Conservation (phyloP, 2,113 vertebrate genomes). For the Ptilonorhynchus violaceus region DNA sequence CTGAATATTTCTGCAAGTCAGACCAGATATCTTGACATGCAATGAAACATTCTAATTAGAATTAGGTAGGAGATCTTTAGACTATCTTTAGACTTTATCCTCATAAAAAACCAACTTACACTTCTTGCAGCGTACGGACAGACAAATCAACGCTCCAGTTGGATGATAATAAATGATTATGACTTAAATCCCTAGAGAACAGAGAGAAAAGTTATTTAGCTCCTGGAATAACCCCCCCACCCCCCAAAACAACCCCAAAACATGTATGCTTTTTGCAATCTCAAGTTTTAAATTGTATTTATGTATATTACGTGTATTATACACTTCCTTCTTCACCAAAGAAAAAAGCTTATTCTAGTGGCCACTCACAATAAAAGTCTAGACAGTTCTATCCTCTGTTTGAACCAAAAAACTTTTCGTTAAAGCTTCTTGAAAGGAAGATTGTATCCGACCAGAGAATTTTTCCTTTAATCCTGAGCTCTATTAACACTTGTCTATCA, state of each 20-base stretch:
- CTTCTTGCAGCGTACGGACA: conserved; percentile 73
- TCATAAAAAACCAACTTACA: conserved; percentile 71
- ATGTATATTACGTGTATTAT: neutral
- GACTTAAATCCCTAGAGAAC: conserved; percentile 77
- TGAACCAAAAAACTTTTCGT: neutral
- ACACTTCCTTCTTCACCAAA: neutral
- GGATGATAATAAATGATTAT: conserved; percentile 73
- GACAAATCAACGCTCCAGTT: conserved; percentile 74
- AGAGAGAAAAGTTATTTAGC: neutral
- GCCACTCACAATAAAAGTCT: neutral
- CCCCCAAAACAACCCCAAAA: neutral
- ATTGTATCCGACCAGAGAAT: neutral
- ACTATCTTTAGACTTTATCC: neutral
- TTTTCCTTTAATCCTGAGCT: neutral
- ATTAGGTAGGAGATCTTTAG: neutral
- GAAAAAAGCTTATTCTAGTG: neutral
- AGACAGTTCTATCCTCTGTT: neutral
- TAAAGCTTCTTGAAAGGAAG: neutral
- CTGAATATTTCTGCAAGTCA: neutral
- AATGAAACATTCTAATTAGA: neutral
- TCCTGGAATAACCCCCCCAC: neutral
- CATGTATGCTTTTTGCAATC: neutral
- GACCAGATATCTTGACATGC: neutral
- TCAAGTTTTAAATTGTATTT: neutral
- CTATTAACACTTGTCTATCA: neutral